Percentiles rank a stretch among this genome's conserved stretches.
Conservation (phyloP, 1,140 invertebrate species). For the Caenorhabditis remanei region DNA sequence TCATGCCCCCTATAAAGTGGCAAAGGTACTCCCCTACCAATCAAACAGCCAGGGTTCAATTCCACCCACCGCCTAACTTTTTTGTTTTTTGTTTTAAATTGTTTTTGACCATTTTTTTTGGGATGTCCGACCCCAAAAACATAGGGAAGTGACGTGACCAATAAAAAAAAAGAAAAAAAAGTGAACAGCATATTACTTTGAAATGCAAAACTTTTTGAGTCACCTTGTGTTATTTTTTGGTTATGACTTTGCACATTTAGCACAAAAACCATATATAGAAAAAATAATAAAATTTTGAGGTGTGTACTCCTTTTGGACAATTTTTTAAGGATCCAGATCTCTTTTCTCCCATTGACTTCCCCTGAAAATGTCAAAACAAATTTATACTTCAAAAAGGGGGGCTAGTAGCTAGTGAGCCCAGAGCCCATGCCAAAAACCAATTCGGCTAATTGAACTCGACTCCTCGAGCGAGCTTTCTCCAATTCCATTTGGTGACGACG, state of each 20-base stretch:
- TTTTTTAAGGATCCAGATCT: no score
- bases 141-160: background rate
- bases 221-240: background rate
- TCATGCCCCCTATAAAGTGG: no score
- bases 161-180: background rate
- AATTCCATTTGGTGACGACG: no score
- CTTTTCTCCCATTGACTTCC: background rate
- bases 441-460: slow-evolving; percentile 53
- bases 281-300: background rate
- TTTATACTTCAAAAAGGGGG: slow-evolving; percentile 9
- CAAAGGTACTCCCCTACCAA: no score
- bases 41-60: no score
- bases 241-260: background rate
- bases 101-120: no score
- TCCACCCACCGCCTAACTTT: no score
- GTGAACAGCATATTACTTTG: background rate
- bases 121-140: background rate
- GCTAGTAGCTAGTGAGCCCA: no score
- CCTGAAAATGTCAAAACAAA: slow-evolving; percentile 9
- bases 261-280: background rate
- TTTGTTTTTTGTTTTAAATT: no score
- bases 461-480: background rate
- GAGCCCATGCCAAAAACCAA: slow-evolving; percentile 2
- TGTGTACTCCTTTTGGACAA: no score
- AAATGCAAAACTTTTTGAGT: slow-evolving; percentile 21